Conservation (phyloP, 2,113 vertebrate species). For the Gymnarchus niloticus region DNA sequence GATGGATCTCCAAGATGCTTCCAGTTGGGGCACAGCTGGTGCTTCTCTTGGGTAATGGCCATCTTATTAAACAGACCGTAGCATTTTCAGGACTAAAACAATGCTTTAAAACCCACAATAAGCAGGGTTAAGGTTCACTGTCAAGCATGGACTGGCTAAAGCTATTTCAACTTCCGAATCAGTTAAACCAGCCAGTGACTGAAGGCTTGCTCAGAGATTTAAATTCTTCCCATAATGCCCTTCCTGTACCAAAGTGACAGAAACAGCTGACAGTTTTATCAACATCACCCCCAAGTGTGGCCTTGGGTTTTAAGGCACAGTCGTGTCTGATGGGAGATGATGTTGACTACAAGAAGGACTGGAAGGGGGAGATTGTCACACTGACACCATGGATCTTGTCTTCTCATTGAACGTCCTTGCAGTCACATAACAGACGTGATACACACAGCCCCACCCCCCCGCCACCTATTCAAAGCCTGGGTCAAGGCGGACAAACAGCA, state of each 20-base stretch:
- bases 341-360: too few species aligned
- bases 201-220: not conserved
- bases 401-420: not conserved
- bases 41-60: not conserved
- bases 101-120: not conserved
- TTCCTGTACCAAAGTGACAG: not conserved
- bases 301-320: too few species aligned
- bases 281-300: too few species aligned
- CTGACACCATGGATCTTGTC: not conserved
- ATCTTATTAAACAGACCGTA: too few species aligned
- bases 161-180: not conserved
- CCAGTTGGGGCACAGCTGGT: not conserved
- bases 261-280: too few species aligned
- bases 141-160: not conserved
- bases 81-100: too few species aligned
- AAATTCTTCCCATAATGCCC: not conserved
- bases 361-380: not conserved
- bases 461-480: not conserved
- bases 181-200: not conserved
- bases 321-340: too few species aligned
- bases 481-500: not conserved
- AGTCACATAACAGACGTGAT: not conserved
- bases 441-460: not conserved
- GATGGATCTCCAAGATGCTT: not conserved
- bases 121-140: not conserved